Evolutionary conservation across 2,113 vertebrate species (phyloP).

Genomic region (Pungitius pungitius): DNA sequence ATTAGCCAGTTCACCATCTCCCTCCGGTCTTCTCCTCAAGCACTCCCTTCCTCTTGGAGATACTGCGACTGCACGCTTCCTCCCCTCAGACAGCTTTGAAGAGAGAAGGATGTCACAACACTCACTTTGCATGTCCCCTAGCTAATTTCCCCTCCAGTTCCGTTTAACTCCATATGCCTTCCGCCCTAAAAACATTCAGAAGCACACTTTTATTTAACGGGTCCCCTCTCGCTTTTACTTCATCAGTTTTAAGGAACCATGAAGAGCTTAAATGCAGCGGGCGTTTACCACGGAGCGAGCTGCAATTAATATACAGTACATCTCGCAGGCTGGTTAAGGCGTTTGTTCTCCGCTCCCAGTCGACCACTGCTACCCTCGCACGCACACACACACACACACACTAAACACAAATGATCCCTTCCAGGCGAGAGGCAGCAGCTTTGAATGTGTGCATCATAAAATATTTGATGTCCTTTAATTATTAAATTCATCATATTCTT

Average conservation of each 20-base stretch:
- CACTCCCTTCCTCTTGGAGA: slow-evolving; percentile 42
- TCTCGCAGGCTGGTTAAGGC: slow-evolving; percentile 36
- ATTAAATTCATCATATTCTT: slow-evolving; percentile 49
- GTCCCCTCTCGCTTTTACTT: slow-evolving; percentile 52
- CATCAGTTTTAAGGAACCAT: slow-evolving; percentile 67
- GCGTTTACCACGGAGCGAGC: slow-evolving; percentile 16
- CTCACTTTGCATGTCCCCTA: slow-evolving; percentile 66
- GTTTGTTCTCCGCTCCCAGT: slow-evolving; percentile 7
- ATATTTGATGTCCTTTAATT: slow-evolving; percentile 48
- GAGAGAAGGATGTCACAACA: slow-evolving; percentile 54
- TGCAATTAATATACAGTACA: slow-evolving; percentile 58
- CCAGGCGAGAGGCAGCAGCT: slow-evolving; percentile 28
- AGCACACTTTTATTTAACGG: slow-evolving; percentile 65
- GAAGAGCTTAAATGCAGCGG: slow-evolving; percentile 59
- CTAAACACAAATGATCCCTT: slow-evolving; percentile 19
- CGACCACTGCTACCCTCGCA: no score
- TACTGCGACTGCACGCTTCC: slow-evolving; percentile 17
- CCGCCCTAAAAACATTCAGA: slow-evolving; percentile 66
- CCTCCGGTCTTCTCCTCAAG: slow-evolving; percentile 45
- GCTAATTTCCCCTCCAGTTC: slow-evolving; percentile 65
- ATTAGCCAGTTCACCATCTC: slow-evolving; percentile 14
- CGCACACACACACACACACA: no score
- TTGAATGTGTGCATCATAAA: slow-evolving; percentile 49
- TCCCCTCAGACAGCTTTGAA: slow-evolving; percentile 43
- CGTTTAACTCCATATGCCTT: slow-evolving; percentile 71